Evolutionary conservation across 1,140 invertebrate species (phyloP), one percentile per base, ranked within the genome.

Genomic region (Hypsibius dujardini): DNA sequence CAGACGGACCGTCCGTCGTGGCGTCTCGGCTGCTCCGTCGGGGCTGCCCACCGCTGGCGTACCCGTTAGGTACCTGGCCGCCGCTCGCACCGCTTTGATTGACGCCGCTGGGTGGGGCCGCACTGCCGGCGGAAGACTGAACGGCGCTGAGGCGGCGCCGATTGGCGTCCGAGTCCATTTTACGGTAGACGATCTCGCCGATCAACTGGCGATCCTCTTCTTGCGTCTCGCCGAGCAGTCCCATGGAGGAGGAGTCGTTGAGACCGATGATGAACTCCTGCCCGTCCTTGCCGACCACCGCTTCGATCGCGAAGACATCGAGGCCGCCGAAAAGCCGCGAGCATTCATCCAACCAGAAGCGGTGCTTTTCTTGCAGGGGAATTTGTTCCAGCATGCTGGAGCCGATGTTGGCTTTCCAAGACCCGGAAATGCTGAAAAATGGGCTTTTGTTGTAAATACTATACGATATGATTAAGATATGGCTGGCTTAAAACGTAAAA

Each of bases 401-500:
- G 15, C 94, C 93, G 47, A 90, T 91, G 81, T 96, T 96, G 15
- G 92, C 95, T 81, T 98, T 98, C 95, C 95, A 98, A 80, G 95
- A 94, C 46, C 94, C 93, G 70, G 90, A 92, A 77, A 96, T 92
- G 74, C 78, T 79, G 60, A 72, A 47, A 74, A 71, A 56, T 56
- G 12, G 62, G 42, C 3, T 67, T 28, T 28, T 28, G 28, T 28
- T 28, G 28, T 28, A 28, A 28, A 28, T 28, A 28, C 28, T 28
- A 28, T 28, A 28, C 28, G 28, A 28, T 28, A 28, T 28, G 28
- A 28, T 28, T 28, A 28, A 28, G 28, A 28, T 28, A 28, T 28
- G 28, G 28, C 28, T 28, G 28, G 28, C 28, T 28, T 28, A 28
- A 28, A 28, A 28, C 28, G 28, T 67, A 67, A 45, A 12, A 67